phyloP scores from a whole-genome alignment of 2,888 invertebrate genomes.

The Lepidochitona cinerea region DNA sequence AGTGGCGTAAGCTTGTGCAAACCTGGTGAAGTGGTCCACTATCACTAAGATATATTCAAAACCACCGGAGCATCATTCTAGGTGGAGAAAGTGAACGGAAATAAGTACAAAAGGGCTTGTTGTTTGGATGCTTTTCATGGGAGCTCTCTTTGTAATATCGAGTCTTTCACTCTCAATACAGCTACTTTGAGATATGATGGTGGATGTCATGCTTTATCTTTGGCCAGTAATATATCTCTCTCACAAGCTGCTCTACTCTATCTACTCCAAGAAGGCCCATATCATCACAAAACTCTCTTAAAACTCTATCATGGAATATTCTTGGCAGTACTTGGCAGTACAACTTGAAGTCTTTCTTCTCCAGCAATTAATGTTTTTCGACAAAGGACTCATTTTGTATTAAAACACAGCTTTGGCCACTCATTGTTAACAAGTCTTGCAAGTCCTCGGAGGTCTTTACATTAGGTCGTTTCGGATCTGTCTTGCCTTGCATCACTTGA shows the following conservation, averaged over 20 bases:
- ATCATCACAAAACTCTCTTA: slow-evolving; percentile 1
- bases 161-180: neutral
- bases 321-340: too few relatives aligned
- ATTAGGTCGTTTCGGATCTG: too few relatives aligned
- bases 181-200: neutral
- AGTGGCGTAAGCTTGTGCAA: neutral
- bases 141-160: neutral
- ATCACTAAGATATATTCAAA: slow-evolving; percentile 1
- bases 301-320: neutral
- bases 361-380: neutral
- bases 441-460: neutral
- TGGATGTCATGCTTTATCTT: slow-evolving; percentile 1
- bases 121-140: neutral
- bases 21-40: neutral
- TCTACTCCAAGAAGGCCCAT: slow-evolving; percentile 6
- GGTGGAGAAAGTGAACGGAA: neutral
- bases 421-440: neutral
- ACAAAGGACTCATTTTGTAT: neutral
- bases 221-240: slow-evolving; percentile 10
- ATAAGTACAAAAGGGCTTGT: neutral
- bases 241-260: neutral
- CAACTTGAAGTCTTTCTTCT: neutral
- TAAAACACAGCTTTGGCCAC: neutral
- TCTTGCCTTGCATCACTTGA: too few relatives aligned
- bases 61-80: neutral